Evolutionary conservation across 2,113 vertebrate genomes (phyloP).

Genomic region (Burhinus bistriatus): DNA sequence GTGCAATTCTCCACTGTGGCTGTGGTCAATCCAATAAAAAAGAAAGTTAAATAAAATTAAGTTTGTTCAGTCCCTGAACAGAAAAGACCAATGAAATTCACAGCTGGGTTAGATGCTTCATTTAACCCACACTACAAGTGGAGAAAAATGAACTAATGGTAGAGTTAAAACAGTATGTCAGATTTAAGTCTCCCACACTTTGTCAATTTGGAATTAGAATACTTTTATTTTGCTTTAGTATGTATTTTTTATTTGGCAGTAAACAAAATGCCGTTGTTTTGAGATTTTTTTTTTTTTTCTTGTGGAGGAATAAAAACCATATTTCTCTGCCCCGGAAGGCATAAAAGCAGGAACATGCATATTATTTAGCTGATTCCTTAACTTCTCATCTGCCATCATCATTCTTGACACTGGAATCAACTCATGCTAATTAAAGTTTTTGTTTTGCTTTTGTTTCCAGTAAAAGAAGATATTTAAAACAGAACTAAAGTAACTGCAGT

Average conservation of each 20-base stretch:
- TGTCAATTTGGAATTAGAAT: conserved; percentile 1
- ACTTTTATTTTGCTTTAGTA: neutral
- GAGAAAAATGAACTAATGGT: conserved; percentile 1
- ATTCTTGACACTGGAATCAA: neutral
- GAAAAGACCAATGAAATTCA: neutral
- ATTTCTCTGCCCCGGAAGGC: neutral
- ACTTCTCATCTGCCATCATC: neutral
- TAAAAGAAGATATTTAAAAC: neutral
- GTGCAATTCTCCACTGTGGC: neutral
- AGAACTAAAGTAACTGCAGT: neutral
- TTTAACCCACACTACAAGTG: neutral
- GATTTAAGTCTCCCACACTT: neutral
- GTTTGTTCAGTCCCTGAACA: neutral
- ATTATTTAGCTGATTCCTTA: neutral
- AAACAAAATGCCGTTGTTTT: neutral
- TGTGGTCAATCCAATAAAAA: neutral
- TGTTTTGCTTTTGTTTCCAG: neutral
- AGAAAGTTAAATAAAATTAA: neutral
- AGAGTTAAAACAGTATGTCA: neutral
- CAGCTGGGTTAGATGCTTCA: neutral
- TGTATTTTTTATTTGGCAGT: neutral
- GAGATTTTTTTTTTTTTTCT: neutral
- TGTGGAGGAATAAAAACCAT: neutral
- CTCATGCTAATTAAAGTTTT: neutral
- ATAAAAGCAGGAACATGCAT: neutral